These are phyloP conservation scores for Coluber constrictor DNA, from an alignment of 2,797 vertebrate species.

Conservation along the genomic window DNA sequence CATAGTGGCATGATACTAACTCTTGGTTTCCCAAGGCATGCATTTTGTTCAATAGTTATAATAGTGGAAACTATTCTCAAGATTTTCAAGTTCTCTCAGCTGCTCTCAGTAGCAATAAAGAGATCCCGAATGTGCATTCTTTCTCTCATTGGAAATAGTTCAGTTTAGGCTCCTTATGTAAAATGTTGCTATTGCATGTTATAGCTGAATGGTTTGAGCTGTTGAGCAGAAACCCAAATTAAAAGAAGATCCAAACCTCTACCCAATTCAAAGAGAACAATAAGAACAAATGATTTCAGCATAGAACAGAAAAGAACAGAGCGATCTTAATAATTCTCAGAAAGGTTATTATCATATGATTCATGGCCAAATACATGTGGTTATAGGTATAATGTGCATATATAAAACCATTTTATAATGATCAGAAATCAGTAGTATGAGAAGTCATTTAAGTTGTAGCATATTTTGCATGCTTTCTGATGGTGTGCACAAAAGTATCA, in stretches of 20 bases:
- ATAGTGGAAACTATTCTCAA: not conserved
- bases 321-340: not conserved
- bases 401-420: not conserved
- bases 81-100: not conserved
- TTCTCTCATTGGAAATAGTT: not conserved
- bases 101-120: not conserved
- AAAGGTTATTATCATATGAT: not conserved
- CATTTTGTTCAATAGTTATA: not conserved
- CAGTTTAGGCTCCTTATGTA: not conserved
- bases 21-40: not conserved
- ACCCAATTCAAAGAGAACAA: not conserved
- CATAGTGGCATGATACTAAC: not conserved
- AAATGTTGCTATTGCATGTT: not conserved
- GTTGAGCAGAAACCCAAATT: not conserved
- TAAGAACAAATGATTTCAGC: not conserved
- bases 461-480: not conserved
- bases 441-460: not conserved
- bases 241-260: not conserved
- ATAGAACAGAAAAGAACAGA: not conserved
- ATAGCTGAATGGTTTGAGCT: not conserved
- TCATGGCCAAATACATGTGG: not conserved
- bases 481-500: not conserved
- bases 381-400: not conserved
- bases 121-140: not conserved
- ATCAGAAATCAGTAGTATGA: not conserved